phyloP scores from a whole-genome alignment of 2,888 invertebrate genomes.

The Rotaria macrura region DNA sequence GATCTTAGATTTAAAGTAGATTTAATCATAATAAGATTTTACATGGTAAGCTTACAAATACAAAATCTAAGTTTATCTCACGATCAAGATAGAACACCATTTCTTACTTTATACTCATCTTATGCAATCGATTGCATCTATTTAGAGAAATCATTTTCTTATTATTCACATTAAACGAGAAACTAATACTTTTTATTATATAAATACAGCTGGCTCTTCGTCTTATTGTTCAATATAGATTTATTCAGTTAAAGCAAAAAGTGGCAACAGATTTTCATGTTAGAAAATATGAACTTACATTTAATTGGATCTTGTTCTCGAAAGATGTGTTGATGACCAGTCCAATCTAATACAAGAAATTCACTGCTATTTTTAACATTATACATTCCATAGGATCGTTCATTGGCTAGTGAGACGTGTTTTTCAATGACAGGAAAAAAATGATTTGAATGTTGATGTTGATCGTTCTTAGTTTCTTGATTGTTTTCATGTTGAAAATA shows the following conservation, averaged over 20 bases:
- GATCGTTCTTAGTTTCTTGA: not conserved
- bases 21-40: too few species aligned
- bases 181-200: too few species aligned
- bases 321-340: conserved; percentile 10
- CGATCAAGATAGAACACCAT: too few species aligned
- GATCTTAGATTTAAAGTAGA: too few species aligned
- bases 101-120: too few species aligned
- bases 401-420: not conserved
- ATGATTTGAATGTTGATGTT: not conserved
- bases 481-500: not conserved
- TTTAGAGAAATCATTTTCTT: too few species aligned
- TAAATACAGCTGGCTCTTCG: not conserved
- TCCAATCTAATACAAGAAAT: conserved; percentile 10
- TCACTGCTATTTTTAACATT: not conserved
- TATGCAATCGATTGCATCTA: too few species aligned
- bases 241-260: not conserved
- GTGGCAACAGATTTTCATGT: not conserved
- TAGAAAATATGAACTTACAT: not conserved
- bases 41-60: too few species aligned
- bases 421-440: not conserved
- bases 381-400: not conserved
- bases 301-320: not conserved
- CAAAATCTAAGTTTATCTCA: too few species aligned
- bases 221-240: not conserved
- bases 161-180: too few species aligned